phyloP scores from a whole-genome alignment of 2,888 invertebrate species.

The Watsonalla binaria region DNA sequence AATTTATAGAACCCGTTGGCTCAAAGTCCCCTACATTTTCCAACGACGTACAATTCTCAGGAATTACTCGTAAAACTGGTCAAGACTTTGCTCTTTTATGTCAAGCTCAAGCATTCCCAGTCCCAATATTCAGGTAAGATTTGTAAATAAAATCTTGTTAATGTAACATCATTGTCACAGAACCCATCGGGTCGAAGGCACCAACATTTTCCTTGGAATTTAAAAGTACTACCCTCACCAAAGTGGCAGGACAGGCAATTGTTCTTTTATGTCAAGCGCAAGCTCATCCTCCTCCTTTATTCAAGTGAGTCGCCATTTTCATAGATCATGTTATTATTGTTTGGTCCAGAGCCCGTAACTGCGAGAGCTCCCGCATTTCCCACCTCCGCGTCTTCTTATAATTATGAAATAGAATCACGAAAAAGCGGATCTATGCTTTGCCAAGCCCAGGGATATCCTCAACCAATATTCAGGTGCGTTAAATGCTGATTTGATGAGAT shows the following conservation, averaged over 20 bases:
- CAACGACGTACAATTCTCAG: slow-evolving; percentile 82
- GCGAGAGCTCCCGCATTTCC: slow-evolving; percentile 73
- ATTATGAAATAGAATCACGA: slow-evolving; percentile 58
- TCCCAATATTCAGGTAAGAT: slow-evolving; percentile 77
- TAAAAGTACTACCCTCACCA: slow-evolving; percentile 80
- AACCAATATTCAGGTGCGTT: slow-evolving; percentile 83
- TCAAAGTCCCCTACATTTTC: slow-evolving; percentile 85
- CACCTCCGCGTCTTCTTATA: slow-evolving; percentile 71
- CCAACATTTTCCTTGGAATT: slow-evolving; percentile 77
- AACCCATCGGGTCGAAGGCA: slow-evolving; percentile 80
- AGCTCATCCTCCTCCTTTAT: slow-evolving; percentile 82
- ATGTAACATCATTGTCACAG: slow-evolving; percentile 51
- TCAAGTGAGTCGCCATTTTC: slow-evolving; percentile 78
- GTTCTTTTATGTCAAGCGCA: slow-evolving; percentile 84
- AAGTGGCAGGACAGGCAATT: slow-evolving; percentile 72
- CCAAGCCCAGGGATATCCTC: slow-evolving; percentile 80
- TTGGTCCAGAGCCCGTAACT: slow-evolving; percentile 69
- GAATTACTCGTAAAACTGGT: slow-evolving; percentile 81
- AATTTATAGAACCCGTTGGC: slow-evolving; percentile 82
- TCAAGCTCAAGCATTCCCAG: slow-evolving; percentile 88
- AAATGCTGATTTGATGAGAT: background rate
- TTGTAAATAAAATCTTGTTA: slow-evolving; percentile 8
- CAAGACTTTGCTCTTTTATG: slow-evolving; percentile 84
- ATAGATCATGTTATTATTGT: slow-evolving; percentile 24
- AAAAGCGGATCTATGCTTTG: slow-evolving; percentile 73